Percentiles rank a stretch among this genome's conserved stretches.
phyloP scores from a whole-genome alignment of 2,797 vertebrate species.

The Cossypha niveicapilla region DNA sequence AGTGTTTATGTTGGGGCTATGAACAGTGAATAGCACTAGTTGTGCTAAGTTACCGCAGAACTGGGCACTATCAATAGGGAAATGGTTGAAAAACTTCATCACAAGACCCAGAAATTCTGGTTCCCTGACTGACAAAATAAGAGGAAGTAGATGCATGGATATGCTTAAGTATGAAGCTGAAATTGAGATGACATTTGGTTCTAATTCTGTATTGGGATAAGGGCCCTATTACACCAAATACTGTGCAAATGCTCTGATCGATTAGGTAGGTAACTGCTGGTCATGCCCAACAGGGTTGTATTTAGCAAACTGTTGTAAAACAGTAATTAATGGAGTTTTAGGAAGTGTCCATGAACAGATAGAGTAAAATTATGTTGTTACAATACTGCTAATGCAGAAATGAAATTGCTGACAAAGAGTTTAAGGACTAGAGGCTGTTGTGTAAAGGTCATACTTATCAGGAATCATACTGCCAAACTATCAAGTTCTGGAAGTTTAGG shows the following conservation, averaged over 20 bases:
- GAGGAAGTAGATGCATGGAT: background rate
- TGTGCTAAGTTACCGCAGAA: background rate
- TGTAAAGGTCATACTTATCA: background rate
- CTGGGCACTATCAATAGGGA: background rate
- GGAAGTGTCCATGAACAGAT: background rate
- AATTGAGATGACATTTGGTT: background rate
- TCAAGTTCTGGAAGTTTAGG: background rate
- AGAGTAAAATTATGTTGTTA: background rate
- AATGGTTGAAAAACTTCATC: background rate
- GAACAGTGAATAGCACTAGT: background rate
- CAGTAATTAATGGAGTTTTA: background rate
- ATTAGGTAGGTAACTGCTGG: background rate
- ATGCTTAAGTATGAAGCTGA: background rate
- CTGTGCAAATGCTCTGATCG: background rate
- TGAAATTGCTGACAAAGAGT: background rate
- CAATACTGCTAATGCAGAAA: background rate
- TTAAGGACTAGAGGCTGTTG: background rate
- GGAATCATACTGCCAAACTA: background rate
- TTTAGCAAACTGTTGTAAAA: background rate
- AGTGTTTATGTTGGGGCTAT: accelerated
- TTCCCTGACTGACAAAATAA: background rate
- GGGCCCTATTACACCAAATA: background rate
- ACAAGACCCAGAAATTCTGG: background rate
- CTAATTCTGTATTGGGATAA: background rate
- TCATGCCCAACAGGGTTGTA: background rate